These are phyloP conservation scores for Cryptocheilus praepositus DNA, from an alignment of 2,888 invertebrate species.

Conservation along the genomic window DNA sequence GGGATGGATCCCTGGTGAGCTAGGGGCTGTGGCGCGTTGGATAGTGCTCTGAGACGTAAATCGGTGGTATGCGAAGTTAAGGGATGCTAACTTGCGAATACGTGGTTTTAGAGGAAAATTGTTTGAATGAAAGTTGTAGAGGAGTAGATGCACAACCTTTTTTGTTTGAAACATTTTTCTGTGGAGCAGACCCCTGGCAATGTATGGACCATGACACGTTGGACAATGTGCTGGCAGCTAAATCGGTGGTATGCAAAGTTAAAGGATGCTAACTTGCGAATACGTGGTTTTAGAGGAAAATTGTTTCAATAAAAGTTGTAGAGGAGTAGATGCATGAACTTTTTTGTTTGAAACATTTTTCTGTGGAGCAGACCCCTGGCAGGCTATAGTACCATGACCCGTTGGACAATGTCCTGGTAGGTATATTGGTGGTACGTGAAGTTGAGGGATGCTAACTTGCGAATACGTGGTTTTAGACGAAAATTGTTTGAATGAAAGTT, in stretches of 20 bases:
- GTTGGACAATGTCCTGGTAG: no score
- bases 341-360: neutral
- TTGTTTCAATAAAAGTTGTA: no score
- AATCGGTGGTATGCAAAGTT: neutral
- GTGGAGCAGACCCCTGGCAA: neutral
- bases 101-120: neutral
- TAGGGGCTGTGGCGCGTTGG: no score
- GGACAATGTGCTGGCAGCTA: no score
- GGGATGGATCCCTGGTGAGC: no score
- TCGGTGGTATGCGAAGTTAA: neutral
- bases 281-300: neutral
- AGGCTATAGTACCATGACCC: no score
- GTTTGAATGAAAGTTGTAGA: no score
- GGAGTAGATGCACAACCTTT: no score
- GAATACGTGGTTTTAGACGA: neutral
- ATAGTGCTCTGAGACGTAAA: no score
- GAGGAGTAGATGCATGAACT: no score
- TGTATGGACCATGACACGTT: no score
- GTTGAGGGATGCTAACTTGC: conserved; percentile 1
- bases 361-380: neutral
- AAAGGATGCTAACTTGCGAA: neutral
- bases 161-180: neutral
- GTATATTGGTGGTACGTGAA: neutral
- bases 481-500: no score
- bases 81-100: neutral